These are phyloP conservation scores for Cossypha heuglini DNA, from an alignment of 2,797 vertebrate species.

Conservation along the genomic window DNA sequence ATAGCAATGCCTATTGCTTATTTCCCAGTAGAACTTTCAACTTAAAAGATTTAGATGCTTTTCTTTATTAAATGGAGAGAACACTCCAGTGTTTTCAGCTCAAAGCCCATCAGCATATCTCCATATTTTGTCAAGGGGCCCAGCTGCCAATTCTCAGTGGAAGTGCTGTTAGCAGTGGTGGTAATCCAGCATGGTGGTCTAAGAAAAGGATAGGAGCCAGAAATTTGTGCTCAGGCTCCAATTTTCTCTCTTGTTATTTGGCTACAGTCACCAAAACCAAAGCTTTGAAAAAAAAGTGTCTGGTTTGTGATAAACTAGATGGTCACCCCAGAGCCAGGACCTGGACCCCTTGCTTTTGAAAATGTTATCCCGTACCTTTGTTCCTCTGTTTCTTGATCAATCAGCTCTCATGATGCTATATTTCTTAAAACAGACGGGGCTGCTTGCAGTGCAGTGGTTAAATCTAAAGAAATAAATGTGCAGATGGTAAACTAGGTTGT, in stretches of 20 bases:
- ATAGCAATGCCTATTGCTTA: constrained; percentile 38
- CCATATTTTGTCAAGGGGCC: constrained; percentile 32
- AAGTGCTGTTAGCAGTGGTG: constrained; percentile 34
- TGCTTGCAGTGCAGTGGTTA: neutral
- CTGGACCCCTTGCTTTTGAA: neutral
- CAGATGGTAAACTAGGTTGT: neutral
- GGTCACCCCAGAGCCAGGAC: neutral
- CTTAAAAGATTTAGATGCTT: constrained; percentile 57
- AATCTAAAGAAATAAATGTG: neutral
- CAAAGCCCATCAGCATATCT: constrained; percentile 43
- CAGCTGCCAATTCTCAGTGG: constrained; percentile 48
- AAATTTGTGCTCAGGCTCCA: constrained; percentile 17
- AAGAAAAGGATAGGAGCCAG: constrained; percentile 30
- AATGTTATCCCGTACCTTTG: neutral
- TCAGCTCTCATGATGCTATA: rapidly evolving
- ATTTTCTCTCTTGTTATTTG: constrained; percentile 23
- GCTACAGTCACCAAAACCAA: neutral
- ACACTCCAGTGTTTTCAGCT: constrained; percentile 18
- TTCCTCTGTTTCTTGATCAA: neutral
- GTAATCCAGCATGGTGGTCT: constrained; percentile 59
- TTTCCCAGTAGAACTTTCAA: constrained; percentile 59
- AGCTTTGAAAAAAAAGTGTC: neutral
- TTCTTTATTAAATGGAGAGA: constrained; percentile 48
- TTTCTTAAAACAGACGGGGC: neutral
- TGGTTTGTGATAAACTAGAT: neutral